Evolutionary conservation across 64 coral and sea anemone species (phyloP), one percentile per base, ranked within the genome.

Genomic region (Catalaphyllia jardinei): DNA sequence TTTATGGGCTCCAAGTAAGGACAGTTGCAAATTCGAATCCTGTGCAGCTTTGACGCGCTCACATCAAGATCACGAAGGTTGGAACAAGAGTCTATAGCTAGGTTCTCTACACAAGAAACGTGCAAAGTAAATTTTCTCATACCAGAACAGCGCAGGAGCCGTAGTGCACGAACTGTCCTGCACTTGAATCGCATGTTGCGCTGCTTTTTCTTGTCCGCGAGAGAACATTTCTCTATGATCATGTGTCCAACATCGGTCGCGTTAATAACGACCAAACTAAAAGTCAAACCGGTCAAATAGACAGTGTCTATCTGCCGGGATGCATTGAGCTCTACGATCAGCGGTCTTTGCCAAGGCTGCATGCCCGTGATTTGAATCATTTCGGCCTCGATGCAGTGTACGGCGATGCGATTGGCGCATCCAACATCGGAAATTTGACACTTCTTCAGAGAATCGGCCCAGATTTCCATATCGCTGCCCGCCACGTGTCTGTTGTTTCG

Each of bases 131-230:
- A 83, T n/a, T 35, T 83, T 28, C 75, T 91, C 78, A 91, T 83
- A 38, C 79, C 38, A 83, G 77, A 33, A 31, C 89, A 91, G 11
- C 39, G 52, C 31, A 91, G 61, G 22, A 91, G 51, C 10, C 89
- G 51, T 27, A 91, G 35, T 20, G 79, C 89, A 31, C 72, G 39
- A 73, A 91, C 52, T 39, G 81, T 18, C 6, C 74, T 52, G 35
- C 89, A 91, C 24, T 83, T 82, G 25, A 91, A 81, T 17, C 72
- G 79, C 89, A 91, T 82, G 17, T 71, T 73, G 28, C 89, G 60
- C 4, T 62, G 19, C 18, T 79, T 78, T 27, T 83, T 63, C 16
- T 51, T 61, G 50, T 72, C 15, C 14, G 33, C 33, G 15, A 91
- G 46, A 46, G 61, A 83, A 50, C 89, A 91, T 24, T 82, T 73